Base-by-base conservation (phyloP, 2,797 vertebrate genomes). In the Heteromormyrus szaboi region DNA sequence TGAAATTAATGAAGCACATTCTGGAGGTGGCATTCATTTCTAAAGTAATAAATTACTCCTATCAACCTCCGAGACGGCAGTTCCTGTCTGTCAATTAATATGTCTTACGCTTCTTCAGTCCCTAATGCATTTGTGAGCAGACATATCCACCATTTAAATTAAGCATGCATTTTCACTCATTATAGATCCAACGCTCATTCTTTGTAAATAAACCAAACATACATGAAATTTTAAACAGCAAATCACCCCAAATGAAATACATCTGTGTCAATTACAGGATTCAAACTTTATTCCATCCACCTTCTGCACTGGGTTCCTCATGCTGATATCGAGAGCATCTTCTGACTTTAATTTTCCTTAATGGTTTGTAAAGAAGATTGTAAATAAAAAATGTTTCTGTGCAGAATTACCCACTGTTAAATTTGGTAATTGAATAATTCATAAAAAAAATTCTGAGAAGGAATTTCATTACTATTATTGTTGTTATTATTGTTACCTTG, bases 1-100 rank as follows among this genome's bases (percentile, higher is more conserved):
- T 99, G 98, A 99, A 99, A 99, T 99, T 99, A 99, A 99, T 99
- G 98, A 99, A 99, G 98, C 98, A 99, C 97, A 98, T 99, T 99
- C 97, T 97, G 97, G 98, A 98, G 98, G 98, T 98, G 98, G 97
- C 98, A 98, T 98, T 99, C 97, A 97, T 99, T 99, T 99, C 98
- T 99, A 97, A 99, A 99, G 98, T 99, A 99, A 99, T 99, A 99
- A 99, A 99, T 99, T 99, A 99, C 98, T 99, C 98, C 98, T 97
- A 99, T 99, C 99, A 99, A 99, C 98, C 98, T 99, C 97, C 97
- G 97, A 99, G 98, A 99, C 98, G 98, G 97, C 97, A 97, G 98
- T 98, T 99, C 98, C 98, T 99, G 98, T 99, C 98, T 99, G 98
- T 99, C 98, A 99, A 99, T 99, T 99, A 99, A 99, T 98, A 98